Evolutionary conservation across 2,888 invertebrate genomes (phyloP).

Genomic region (Bruchidius siliquastri): DNA sequence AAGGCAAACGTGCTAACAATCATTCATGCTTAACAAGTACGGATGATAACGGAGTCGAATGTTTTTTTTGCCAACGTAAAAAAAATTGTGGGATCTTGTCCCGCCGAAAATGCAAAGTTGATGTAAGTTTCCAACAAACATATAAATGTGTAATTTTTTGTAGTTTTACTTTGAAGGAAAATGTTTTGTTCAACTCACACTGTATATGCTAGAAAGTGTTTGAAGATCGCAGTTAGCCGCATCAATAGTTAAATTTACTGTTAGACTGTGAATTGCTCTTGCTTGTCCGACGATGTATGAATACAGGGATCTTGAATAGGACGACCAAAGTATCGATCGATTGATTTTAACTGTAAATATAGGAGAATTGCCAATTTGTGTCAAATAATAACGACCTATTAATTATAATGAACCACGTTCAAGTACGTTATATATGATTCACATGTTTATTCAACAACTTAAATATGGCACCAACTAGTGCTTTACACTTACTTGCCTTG

Average conservation of each 20-base stretch:
- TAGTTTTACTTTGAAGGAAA: too few species aligned
- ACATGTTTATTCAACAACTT: neutral
- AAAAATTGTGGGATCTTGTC: too few species aligned
- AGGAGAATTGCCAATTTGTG: slow-evolving; percentile 9
- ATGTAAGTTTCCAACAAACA: too few species aligned
- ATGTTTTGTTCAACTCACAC: neutral
- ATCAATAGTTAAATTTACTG: slow-evolving; percentile 1
- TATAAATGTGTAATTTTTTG: too few species aligned
- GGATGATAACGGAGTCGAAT: too few species aligned
- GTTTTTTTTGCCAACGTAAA: too few species aligned
- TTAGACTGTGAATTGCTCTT: slow-evolving; percentile 21
- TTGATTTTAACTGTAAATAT: slow-evolving; percentile 6
- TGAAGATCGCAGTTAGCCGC: slow-evolving; percentile 1
- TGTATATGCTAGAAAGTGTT: slow-evolving; percentile 15
- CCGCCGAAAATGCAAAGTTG: too few species aligned
- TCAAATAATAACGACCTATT: slow-evolving; percentile 2
- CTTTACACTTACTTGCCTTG: too few species aligned
- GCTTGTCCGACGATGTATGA: slow-evolving; percentile 20
- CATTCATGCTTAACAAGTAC: too few species aligned
- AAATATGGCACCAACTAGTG: neutral
- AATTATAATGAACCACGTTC: slow-evolving; percentile 1
- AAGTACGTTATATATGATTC: neutral
- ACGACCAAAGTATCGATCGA: neutral
- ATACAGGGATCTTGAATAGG: slow-evolving; percentile 6
- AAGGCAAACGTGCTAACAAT: too few species aligned